A percentile compares a stretch with the other conserved stretches of the same genome.
Evolutionary conservation across 2,888 invertebrate genomes (phyloP).

Genomic region (Clitarchus hookeri): DNA sequence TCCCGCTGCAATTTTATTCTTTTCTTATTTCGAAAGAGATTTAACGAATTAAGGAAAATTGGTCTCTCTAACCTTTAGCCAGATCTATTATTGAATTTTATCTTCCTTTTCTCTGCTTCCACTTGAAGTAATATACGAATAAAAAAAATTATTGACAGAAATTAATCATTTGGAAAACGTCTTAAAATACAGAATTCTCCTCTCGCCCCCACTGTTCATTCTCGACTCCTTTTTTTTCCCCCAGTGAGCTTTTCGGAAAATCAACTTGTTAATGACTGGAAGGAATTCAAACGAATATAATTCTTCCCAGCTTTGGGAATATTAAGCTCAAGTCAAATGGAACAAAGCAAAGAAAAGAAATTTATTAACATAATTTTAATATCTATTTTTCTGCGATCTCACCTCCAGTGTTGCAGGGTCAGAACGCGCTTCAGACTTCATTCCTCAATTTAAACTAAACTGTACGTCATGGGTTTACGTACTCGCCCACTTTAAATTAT

Average conservation of each 20-base stretch:
- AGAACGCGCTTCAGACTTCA: not conserved
- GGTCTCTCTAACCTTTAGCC: slow-evolving; percentile 34
- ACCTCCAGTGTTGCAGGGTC: not conserved
- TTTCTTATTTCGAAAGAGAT: slow-evolving; percentile 38
- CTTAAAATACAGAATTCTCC: not conserved
- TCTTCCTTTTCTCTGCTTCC: slow-evolving; percentile 35
- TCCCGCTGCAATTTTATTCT: not conserved
- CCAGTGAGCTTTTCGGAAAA: not conserved
- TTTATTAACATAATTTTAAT: slow-evolving; percentile 7
- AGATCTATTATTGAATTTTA: slow-evolving; percentile 39
- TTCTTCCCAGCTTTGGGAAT: not conserved
- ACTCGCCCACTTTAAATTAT: too few relatives aligned
- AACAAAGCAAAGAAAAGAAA: slow-evolving; percentile 10
- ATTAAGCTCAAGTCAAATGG: slow-evolving; percentile 21
- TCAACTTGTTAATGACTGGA: slow-evolving; percentile 29
- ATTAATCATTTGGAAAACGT: slow-evolving; percentile 37
- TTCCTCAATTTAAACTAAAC: not conserved
- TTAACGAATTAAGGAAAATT: slow-evolving; percentile 39
- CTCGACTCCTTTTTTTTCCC: not conserved
- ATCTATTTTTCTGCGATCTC: not conserved
- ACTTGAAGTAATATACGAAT: slow-evolving; percentile 23
- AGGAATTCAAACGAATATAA: slow-evolving; percentile 26
- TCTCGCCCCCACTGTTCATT: not conserved
- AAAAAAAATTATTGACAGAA: slow-evolving; percentile 34
- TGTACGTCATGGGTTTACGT: not conserved